Conservation (phyloP, 2,888 invertebrate genomes). For the Cheilosia variabilis region DNA sequence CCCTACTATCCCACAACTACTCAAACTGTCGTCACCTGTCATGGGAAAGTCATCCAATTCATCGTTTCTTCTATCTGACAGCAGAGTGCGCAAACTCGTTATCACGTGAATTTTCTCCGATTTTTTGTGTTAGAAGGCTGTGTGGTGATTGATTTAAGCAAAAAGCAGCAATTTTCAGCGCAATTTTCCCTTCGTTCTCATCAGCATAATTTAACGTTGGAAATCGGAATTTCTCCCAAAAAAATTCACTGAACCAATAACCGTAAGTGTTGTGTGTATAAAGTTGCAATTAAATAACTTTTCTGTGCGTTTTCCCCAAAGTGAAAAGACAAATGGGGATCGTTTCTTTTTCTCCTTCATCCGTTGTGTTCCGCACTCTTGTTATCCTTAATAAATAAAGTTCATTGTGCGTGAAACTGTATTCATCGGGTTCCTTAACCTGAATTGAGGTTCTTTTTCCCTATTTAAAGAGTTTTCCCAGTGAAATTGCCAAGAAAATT, state of each 20-base stretch:
- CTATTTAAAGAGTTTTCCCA: not conserved
- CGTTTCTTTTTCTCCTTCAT: not conserved
- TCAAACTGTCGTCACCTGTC: constrained; percentile 48
- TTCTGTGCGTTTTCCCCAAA: constrained; percentile 35
- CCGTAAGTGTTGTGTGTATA: constrained; percentile 72
- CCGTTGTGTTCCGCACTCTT: constrained; percentile 15
- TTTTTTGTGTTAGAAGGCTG: constrained; percentile 84
- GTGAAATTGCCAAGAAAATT: constrained; percentile 31
- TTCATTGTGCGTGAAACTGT: constrained; percentile 12
- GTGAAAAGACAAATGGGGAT: constrained; percentile 32
- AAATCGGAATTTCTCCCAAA: constrained; percentile 64
- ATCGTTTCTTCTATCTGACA: constrained; percentile 68
- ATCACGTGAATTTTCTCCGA: constrained; percentile 87
- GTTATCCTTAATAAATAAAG: constrained; percentile 24
- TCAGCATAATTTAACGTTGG: constrained; percentile 67
- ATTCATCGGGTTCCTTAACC: constrained; percentile 19
- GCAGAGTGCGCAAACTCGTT: constrained; percentile 86
- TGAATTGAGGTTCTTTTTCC: not conserved
- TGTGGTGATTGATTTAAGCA: constrained; percentile 79
- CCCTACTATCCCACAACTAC: not conserved
- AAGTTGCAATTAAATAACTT: constrained; percentile 29
- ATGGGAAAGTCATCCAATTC: constrained; percentile 16
- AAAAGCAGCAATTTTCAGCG: constrained; percentile 77
- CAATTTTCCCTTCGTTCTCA: constrained; percentile 76
- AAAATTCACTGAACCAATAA: constrained; percentile 54